These are phyloP conservation scores for Trigoniulus corallinus DNA, from an alignment of 1,140 invertebrate genomes.

Conservation along the genomic window DNA sequence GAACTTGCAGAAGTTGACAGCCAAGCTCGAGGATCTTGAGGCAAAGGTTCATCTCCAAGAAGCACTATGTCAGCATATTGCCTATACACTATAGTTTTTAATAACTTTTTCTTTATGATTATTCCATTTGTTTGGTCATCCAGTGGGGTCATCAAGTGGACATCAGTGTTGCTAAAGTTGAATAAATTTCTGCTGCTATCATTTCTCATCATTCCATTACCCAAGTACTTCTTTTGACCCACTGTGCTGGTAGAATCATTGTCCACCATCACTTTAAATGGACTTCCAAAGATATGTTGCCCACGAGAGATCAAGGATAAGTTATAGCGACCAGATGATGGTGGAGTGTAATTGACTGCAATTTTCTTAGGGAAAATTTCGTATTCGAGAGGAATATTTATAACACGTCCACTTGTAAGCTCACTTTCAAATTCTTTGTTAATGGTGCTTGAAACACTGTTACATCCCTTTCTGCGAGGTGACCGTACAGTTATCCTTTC, in stretches of 20 bases:
- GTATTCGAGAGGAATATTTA: conserved; percentile 7
- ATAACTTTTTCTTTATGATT: background rate
- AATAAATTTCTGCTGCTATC: too few species aligned
- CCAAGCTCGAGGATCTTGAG: background rate
- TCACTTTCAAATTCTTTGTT: background rate
- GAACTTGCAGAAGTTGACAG: too few species aligned
- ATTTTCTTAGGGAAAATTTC: conserved; percentile 4
- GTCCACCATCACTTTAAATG: conserved; percentile 1
- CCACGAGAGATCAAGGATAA: conserved; percentile 1
- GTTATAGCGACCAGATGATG: background rate
- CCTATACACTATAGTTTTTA: background rate
- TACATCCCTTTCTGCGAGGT: conserved; percentile 4
- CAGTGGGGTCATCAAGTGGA: background rate
- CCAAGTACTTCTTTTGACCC: too few species aligned
- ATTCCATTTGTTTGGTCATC: background rate
- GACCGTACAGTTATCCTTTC: conserved; percentile 18
- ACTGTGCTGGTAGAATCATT: too few species aligned
- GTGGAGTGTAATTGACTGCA: background rate
- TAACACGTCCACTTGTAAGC: background rate
- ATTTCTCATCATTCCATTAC: too few species aligned
- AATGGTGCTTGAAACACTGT: background rate
- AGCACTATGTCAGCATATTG: background rate
- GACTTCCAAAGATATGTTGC: conserved; percentile 3
- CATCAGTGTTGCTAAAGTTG: too few species aligned
- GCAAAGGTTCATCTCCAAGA: background rate